These are phyloP conservation scores for Aethina tumida DNA, from an alignment of 1,140 invertebrate species.

Conservation along the genomic window DNA sequence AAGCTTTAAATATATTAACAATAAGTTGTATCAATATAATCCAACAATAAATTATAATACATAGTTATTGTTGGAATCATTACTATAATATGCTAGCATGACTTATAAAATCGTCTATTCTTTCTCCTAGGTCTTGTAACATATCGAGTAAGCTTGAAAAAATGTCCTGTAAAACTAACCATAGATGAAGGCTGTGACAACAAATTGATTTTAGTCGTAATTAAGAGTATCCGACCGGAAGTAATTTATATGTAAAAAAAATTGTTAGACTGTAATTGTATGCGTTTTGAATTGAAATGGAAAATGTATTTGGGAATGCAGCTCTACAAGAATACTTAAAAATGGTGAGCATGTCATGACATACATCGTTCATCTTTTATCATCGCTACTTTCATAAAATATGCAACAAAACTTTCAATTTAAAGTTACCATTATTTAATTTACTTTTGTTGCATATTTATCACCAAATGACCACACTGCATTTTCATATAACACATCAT, in stretches of 20 bases:
- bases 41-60: too few relatives aligned
- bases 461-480: not conserved
- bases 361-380: not conserved
- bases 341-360: constrained; percentile 22
- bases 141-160: constrained; percentile 18
- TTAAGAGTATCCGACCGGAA: not conserved
- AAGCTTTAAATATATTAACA: too few relatives aligned
- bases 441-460: not conserved
- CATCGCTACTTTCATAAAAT: too few relatives aligned
- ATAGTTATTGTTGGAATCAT: too few relatives aligned
- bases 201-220: constrained; percentile 11
- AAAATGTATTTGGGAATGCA: constrained; percentile 16
- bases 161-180: constrained; percentile 17
- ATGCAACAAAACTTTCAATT: too few relatives aligned
- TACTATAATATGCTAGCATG: too few relatives aligned
- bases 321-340: constrained; percentile 9
- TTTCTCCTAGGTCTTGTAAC: constrained; percentile 22
- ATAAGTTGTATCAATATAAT: too few relatives aligned
- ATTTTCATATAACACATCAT: not conserved
- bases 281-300: constrained; percentile 14
- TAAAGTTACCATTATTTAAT: too few relatives aligned
- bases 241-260: constrained; percentile 12
- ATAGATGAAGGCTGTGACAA: constrained; percentile 24
- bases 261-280: constrained; percentile 13
- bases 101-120: too few relatives aligned